These are phyloP conservation scores for Lithobius niger DNA, from an alignment of 1,140 invertebrate genomes.

Conservation along the genomic window DNA sequence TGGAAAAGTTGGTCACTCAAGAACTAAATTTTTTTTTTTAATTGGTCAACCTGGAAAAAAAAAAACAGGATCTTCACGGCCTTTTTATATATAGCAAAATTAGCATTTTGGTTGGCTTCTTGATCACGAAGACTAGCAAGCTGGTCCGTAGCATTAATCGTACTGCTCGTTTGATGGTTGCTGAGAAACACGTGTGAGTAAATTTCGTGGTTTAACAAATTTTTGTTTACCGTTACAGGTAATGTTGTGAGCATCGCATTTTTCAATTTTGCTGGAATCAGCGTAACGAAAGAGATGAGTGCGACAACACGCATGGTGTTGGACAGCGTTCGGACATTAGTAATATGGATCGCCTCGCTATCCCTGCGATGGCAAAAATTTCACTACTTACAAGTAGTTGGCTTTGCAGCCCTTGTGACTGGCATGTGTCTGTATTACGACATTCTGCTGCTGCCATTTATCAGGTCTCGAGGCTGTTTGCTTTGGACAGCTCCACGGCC, in stretches of 20 bases:
- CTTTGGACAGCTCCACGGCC: too few relatives aligned
- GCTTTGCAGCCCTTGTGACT: conserved; percentile 52
- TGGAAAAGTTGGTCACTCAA: too few relatives aligned
- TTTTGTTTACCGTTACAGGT: conserved; percentile 37
- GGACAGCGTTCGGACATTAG: conserved; percentile 73
- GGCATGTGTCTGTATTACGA: conserved; percentile 70
- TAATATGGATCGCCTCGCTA: conserved; percentile 76
- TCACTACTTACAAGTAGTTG: conserved; percentile 62
- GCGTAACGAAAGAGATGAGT: conserved; percentile 86
- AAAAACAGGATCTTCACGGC: too few relatives aligned
- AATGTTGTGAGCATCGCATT: conserved; percentile 88
- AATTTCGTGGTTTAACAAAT: background rate
- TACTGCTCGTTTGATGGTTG: too few relatives aligned
- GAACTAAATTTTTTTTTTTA: too few relatives aligned
- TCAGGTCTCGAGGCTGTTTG: conserved; percentile 15
- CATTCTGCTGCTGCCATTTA: conserved; percentile 36
- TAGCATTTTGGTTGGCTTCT: too few relatives aligned
- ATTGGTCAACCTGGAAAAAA: too few relatives aligned
- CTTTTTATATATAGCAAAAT: too few relatives aligned
- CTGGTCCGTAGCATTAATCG: too few relatives aligned
- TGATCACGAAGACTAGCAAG: too few relatives aligned
- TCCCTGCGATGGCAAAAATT: conserved; percentile 60
- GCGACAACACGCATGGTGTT: conserved; percentile 86
- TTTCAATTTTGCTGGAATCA: conserved; percentile 91
- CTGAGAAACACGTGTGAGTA: too few relatives aligned